These are phyloP conservation scores for Choristoneura fumiferana DNA, from an alignment of 1,140 invertebrate species.

Conservation along the genomic window DNA sequence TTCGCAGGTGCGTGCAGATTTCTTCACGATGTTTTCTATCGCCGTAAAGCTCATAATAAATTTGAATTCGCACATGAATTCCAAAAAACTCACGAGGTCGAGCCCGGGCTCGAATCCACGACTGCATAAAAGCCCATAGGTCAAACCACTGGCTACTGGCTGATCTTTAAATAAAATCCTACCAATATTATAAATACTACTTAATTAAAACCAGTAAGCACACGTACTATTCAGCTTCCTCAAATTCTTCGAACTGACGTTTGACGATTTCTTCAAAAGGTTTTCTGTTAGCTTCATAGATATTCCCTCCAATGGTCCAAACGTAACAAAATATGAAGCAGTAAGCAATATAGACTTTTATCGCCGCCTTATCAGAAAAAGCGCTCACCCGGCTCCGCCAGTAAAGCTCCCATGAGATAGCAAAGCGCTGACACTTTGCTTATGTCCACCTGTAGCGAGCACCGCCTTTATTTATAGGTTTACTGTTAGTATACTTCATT, in stretches of 20 bases:
- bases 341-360: conserved; percentile 83
- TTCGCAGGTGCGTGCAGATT: no score
- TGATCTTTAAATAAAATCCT: no score
- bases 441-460: conserved; percentile 84
- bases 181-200: no score
- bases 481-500: no score
- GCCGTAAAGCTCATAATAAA: no score
- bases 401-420: conserved; percentile 83
- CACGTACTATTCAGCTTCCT: conserved; percentile 78
- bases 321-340: conserved; percentile 87
- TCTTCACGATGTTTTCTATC: no score
- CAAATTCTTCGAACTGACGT: conserved; percentile 84
- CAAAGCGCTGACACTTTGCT: conserved; percentile 89
- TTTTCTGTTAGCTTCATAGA: conserved; percentile 83
- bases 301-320: conserved; percentile 91
- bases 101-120: no score
- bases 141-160: no score
- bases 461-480: neutral
- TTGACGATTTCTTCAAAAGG: conserved; percentile 85
- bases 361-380: conserved; percentile 76
- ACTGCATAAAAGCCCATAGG: no score
- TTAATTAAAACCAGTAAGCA: neutral
- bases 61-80: no score
- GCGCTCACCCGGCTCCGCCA: conserved; percentile 78
- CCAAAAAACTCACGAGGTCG: no score